Conservation (phyloP, 1,140 invertebrate species). For the Dinoponera quadriceps region DNA sequence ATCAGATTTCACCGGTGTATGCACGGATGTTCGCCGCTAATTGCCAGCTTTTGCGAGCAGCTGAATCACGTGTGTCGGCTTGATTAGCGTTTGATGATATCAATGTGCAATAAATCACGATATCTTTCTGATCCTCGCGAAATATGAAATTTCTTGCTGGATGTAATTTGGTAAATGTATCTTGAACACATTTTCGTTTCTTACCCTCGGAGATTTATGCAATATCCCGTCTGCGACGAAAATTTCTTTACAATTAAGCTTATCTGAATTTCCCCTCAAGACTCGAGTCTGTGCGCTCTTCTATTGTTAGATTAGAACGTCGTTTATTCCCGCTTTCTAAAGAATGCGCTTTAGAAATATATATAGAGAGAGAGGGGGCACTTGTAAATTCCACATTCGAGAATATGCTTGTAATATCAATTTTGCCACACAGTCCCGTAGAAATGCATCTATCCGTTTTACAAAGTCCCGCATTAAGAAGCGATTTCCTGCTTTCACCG, state of each 20-base stretch:
- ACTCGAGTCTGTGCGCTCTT: background rate
- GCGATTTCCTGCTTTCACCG: background rate
- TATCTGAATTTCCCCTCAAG: background rate
- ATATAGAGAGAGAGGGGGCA: background rate
- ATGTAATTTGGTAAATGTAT: background rate
- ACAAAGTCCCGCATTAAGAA: too few species aligned
- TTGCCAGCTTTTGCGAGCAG: conserved; percentile 20
- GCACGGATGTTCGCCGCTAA: conserved; percentile 28
- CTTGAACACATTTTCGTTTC: background rate
- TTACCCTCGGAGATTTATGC: background rate
- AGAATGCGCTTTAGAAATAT: background rate
- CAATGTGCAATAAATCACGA: conserved; percentile 22
- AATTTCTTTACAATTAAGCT: too few species aligned
- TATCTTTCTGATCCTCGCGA: conserved; percentile 10
- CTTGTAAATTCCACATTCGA: background rate
- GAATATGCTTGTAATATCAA: too few species aligned
- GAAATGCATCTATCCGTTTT: too few species aligned
- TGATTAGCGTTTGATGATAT: conserved; percentile 33
- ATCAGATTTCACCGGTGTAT: conserved; percentile 7
- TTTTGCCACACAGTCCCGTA: background rate
- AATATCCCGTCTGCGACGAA: background rate
- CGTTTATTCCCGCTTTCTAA: background rate
- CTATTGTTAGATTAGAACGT: background rate
- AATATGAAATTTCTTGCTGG: conserved; percentile 6
- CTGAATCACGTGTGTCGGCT: background rate